These are phyloP conservation scores for Hybognathus amarus DNA, from an alignment of 2,797 vertebrate genomes.

Conservation along the genomic window DNA sequence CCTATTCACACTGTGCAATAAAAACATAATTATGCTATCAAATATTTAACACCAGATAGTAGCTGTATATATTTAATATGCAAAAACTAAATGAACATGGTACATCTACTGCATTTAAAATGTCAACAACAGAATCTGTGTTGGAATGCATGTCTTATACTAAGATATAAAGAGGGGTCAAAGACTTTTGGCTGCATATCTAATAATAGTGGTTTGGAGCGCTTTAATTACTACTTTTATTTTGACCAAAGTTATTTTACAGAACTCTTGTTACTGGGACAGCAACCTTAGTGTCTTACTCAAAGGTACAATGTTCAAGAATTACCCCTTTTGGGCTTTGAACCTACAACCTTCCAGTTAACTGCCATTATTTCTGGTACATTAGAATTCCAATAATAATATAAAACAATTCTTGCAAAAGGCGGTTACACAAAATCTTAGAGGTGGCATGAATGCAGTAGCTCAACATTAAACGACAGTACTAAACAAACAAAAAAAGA, in stretches of 20 bases:
- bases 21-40: conserved; percentile 55
- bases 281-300: background rate
- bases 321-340: background rate
- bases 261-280: background rate
- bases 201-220: background rate
- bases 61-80: conserved; percentile 23
- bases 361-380: background rate
- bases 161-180: background rate
- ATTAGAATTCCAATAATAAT: background rate
- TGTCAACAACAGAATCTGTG: conserved; percentile 19
- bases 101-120: conserved; percentile 25
- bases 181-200: background rate
- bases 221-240: background rate
- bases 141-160: conserved; percentile 2
- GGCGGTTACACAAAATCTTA: too few species aligned
- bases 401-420: background rate
- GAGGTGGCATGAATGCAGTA: too few species aligned
- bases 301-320: background rate
- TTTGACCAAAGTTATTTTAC: background rate
- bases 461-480: too few species aligned
- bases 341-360: background rate
- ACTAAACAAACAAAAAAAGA: background rate
- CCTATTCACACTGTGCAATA: conserved; percentile 48
- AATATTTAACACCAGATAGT: conserved; percentile 53
- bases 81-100: background rate